These are phyloP conservation scores for Chaetodon trifascialis DNA, from an alignment of 2,113 vertebrate genomes.

Conservation along the genomic window DNA sequence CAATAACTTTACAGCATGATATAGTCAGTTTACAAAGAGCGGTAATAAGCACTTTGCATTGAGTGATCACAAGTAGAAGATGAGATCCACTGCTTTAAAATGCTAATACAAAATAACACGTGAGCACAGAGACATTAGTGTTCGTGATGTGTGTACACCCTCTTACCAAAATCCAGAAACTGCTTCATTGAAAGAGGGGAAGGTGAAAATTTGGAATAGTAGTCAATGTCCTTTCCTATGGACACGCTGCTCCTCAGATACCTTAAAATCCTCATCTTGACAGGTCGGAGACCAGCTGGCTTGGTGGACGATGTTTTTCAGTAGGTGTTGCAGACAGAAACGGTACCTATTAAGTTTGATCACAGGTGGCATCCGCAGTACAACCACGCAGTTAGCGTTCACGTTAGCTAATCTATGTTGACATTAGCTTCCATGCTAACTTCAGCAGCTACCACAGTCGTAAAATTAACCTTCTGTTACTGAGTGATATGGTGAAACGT, in stretches of 20 bases:
- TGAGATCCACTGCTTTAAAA: neutral
- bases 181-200: constrained; percentile 89
- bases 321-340: neutral
- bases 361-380: constrained; percentile 1
- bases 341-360: neutral
- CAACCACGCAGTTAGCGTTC: neutral
- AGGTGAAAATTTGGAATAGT: constrained; percentile 86
- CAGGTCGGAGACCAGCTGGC: neutral
- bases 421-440: constrained; percentile 50
- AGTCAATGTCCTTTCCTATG: constrained; percentile 83
- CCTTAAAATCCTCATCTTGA: constrained; percentile 82
- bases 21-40: neutral
- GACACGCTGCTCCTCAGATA: constrained; percentile 79
- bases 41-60: neutral
- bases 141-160: neutral
- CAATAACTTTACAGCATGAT: no score
- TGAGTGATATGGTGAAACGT: neutral
- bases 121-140: neutral
- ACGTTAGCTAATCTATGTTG: constrained; percentile 15
- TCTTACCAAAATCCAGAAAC: constrained; percentile 88
- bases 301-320: no score
- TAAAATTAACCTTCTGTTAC: neutral
- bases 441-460: neutral
- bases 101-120: neutral
- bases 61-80: neutral